These are phyloP conservation scores for Typhlichthys eigenmanni DNA, from an alignment of 2,797 vertebrate species.

Conservation along the genomic window DNA sequence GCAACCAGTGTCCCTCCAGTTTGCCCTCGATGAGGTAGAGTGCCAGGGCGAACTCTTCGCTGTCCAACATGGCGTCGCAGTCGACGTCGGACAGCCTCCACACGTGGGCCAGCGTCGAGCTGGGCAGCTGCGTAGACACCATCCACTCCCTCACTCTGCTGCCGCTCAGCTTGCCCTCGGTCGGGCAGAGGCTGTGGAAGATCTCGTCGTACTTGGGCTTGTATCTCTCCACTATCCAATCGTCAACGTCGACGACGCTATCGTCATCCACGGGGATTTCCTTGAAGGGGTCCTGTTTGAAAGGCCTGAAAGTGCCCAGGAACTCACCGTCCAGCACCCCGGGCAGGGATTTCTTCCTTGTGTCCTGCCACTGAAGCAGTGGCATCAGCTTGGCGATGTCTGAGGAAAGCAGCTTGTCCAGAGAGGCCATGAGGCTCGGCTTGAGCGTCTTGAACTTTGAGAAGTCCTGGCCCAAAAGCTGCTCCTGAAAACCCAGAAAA, in stretches of 20 bases:
- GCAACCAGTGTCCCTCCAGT: constrained; percentile 86
- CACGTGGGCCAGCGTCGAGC: constrained; percentile 86
- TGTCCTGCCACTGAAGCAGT: constrained; percentile 82
- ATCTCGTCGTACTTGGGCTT: constrained; percentile 93
- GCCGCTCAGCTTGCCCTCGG: constrained; percentile 85
- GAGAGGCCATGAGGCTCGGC: constrained; percentile 80
- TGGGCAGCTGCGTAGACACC: constrained; percentile 84
- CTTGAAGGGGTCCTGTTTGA: constrained; percentile 77
- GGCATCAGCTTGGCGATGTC: constrained; percentile 88
- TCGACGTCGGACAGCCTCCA: constrained; percentile 92
- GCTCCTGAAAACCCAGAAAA: constrained; percentile 73
- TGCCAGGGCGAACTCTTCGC: constrained; percentile 89
- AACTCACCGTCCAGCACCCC: constrained; percentile 83
- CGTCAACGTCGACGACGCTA: constrained; percentile 49
- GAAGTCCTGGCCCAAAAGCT: constrained; percentile 85
- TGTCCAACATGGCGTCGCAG: constrained; percentile 88
- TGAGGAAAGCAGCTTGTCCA: constrained; percentile 84
- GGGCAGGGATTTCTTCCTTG: constrained; percentile 67
- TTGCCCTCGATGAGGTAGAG: constrained; percentile 89
- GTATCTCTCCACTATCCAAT: constrained; percentile 87
- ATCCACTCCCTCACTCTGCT: constrained; percentile 89
- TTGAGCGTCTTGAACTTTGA: constrained; percentile 87
- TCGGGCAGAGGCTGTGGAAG: constrained; percentile 86
- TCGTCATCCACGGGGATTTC: constrained; percentile 61
- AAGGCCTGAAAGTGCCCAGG: constrained; percentile 78